Conservation (phyloP, 1,140 invertebrate genomes). For the Pogonomyrmex californicus region DNA sequence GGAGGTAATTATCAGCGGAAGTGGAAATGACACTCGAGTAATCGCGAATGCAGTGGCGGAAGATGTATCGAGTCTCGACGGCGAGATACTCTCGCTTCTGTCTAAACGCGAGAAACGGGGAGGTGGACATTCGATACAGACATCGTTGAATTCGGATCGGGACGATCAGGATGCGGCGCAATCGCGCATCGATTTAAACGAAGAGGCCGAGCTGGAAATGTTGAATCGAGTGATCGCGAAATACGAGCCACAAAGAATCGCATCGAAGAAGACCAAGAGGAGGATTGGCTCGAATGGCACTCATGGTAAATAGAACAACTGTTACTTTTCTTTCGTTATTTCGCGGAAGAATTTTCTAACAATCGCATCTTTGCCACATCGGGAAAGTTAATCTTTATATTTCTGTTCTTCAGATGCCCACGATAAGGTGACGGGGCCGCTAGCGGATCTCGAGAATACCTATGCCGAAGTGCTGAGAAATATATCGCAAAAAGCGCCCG, state of each 20-base stretch:
- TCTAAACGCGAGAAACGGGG: background rate
- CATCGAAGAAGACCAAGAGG: slow-evolving; percentile 56
- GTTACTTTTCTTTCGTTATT: background rate
- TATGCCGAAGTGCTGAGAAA: slow-evolving; percentile 65
- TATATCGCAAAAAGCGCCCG: background rate
- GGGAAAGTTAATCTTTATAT: background rate
- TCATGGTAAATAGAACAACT: slow-evolving; percentile 38
- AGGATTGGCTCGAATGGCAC: slow-evolving; percentile 34
- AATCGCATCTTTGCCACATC: background rate
- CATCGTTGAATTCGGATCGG: slow-evolving; percentile 12
- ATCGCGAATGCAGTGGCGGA: background rate
- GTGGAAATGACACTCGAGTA: slow-evolving; percentile 8
- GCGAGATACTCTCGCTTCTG: background rate
- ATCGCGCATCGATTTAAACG: slow-evolving; percentile 58
- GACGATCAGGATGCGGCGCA: slow-evolving; percentile 62
- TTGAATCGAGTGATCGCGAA: slow-evolving; percentile 66
- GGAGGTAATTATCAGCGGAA: slow-evolving; percentile 43
- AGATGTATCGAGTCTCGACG: background rate
- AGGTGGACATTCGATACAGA: no score
- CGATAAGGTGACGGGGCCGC: background rate
- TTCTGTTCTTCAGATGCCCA: slow-evolving; percentile 34
- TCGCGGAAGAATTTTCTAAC: background rate
- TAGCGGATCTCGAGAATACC: background rate
- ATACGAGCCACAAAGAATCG: slow-evolving; percentile 77
- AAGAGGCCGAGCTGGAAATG: slow-evolving; percentile 66